Percentiles rank a stretch among this genome's conserved stretches.
Evolutionary conservation across 2,113 vertebrate genomes (phyloP).

Genomic region (Gadus chalcogrammus): DNA sequence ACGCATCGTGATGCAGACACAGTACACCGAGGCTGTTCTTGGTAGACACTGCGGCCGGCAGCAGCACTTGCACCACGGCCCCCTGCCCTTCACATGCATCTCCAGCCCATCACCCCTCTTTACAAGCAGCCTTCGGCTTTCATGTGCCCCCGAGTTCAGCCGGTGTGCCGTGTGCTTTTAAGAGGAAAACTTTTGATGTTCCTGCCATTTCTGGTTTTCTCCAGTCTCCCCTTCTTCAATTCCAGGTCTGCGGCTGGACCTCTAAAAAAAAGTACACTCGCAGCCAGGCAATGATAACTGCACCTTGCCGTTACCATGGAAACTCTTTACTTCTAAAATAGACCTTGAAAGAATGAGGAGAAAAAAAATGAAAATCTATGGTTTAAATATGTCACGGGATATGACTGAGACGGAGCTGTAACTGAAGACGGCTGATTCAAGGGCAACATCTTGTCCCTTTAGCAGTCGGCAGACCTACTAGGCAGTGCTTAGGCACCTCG

Average conservation of each 20-base stretch:
- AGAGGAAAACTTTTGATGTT: constrained; percentile 51
- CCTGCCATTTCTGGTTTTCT: constrained; percentile 17
- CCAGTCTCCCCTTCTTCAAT: constrained; percentile 47
- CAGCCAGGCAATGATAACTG: constrained; percentile 58
- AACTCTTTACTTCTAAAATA: constrained; percentile 73
- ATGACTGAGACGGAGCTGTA: constrained; percentile 46
- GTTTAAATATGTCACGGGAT: constrained; percentile 42
- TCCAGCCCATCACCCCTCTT: constrained; percentile 30
- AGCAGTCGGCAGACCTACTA: too few species aligned
- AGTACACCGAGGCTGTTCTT: too few species aligned
- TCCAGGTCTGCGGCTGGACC: constrained; percentile 53
- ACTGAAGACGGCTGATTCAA: constrained; percentile 11
- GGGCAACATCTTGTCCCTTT: too few species aligned
- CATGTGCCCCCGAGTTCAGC: constrained; percentile 15
- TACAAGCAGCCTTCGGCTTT: constrained; percentile 19
- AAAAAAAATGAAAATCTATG: constrained; percentile 49
- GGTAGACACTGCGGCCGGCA: too few species aligned
- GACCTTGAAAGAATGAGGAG: constrained; percentile 34
- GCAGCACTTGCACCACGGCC: too few species aligned
- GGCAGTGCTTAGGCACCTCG: too few species aligned
- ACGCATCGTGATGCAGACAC: too few species aligned
- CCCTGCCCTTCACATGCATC: constrained; percentile 20
- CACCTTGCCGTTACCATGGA: constrained; percentile 68
- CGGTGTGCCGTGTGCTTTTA: constrained; percentile 21
- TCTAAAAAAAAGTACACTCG: constrained; percentile 53